Percentiles rank a stretch among this genome's conserved stretches.
Conservation (phyloP, 2,797 vertebrate genomes). For the Lagocephalus sceleratus region DNA sequence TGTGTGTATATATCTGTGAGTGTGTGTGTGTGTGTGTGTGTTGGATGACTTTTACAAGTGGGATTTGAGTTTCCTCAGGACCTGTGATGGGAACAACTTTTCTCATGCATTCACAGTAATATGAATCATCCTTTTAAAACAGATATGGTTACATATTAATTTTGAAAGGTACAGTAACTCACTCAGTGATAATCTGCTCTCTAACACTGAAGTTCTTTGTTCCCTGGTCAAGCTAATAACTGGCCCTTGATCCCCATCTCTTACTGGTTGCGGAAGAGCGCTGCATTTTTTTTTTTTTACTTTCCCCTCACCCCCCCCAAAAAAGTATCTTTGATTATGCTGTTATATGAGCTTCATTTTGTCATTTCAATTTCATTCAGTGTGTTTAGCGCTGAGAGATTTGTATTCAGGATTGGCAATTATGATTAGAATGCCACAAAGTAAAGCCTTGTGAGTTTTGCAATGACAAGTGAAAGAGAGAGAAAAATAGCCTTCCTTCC, state of each 20-base stretch:
- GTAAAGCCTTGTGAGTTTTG: conserved; percentile 75
- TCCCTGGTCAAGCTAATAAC: conserved; percentile 83
- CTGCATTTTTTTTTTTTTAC: conserved; percentile 12
- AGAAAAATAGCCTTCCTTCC: conserved; percentile 19
- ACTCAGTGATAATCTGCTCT: conserved; percentile 78
- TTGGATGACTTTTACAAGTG: conserved; percentile 82
- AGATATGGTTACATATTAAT: conserved; percentile 99
- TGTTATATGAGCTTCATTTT: conserved; percentile 67
- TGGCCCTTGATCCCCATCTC: conserved; percentile 80
- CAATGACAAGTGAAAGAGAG: conserved; percentile 58
- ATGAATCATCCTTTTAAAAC: conserved; percentile 99
- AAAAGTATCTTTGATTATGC: conserved; percentile 63
- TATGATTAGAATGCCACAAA: conserved; percentile 74
- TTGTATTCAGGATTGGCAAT: conserved; percentile 74
- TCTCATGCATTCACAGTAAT: conserved; percentile 91
- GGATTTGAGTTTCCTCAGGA: conserved; percentile 92
- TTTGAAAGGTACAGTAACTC: conserved; percentile 96
- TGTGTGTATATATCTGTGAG: conserved; percentile 18
- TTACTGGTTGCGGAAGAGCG: conserved; percentile 55
- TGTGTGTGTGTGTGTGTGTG: neutral
- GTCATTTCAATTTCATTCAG: conserved; percentile 68
- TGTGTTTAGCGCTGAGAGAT: conserved; percentile 69
- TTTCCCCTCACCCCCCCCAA: conserved; percentile 14
- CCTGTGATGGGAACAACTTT: conserved; percentile 92
- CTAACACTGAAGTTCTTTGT: conserved; percentile 91